Percentiles rank a stretch among this genome's conserved stretches.
These are phyloP conservation scores for Corvus cornix DNA, from an alignment of 2,113 vertebrate genomes.

Conservation along the genomic window DNA sequence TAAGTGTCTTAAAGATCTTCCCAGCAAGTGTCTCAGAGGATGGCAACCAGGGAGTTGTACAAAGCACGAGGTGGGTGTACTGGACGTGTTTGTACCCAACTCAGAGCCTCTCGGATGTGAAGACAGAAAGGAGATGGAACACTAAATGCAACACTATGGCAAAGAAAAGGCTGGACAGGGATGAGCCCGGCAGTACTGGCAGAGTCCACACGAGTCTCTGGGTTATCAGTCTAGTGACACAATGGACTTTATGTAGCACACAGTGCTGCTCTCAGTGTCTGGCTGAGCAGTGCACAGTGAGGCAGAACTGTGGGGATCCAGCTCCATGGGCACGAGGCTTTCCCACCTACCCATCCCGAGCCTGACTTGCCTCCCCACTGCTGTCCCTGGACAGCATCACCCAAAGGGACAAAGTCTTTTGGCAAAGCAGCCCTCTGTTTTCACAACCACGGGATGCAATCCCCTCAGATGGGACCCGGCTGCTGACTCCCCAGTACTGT, in stretches of 20 bases:
- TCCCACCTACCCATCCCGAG: background rate
- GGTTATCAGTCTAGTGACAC: background rate
- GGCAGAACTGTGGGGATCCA: background rate
- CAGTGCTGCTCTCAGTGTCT: background rate
- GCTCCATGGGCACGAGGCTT: background rate
- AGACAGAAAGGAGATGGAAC: constrained; percentile 70
- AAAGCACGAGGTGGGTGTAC: constrained; percentile 64
- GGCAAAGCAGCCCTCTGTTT: background rate
- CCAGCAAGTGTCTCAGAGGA: constrained; percentile 81
- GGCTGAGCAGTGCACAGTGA: background rate
- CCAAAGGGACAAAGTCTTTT: background rate
- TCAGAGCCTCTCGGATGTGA: constrained; percentile 62
- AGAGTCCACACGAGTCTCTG: constrained; percentile 2
- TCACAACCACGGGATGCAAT: background rate
- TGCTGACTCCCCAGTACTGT: background rate
- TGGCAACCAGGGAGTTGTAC: constrained; percentile 70
- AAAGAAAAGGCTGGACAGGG: constrained; percentile 58
- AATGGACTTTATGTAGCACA: background rate
- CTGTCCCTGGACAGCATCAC: background rate
- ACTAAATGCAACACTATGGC: constrained; percentile 50
- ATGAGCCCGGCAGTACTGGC: constrained; percentile 32
- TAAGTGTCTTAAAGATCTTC: constrained; percentile 82
- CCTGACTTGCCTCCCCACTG: background rate
- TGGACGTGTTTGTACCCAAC: constrained; percentile 64
- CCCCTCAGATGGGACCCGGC: background rate